Percentiles rank a stretch among this genome's conserved stretches.
These are phyloP conservation scores for Bombus sylvicola DNA, from an alignment of 1,140 invertebrate species.

Conservation along the genomic window DNA sequence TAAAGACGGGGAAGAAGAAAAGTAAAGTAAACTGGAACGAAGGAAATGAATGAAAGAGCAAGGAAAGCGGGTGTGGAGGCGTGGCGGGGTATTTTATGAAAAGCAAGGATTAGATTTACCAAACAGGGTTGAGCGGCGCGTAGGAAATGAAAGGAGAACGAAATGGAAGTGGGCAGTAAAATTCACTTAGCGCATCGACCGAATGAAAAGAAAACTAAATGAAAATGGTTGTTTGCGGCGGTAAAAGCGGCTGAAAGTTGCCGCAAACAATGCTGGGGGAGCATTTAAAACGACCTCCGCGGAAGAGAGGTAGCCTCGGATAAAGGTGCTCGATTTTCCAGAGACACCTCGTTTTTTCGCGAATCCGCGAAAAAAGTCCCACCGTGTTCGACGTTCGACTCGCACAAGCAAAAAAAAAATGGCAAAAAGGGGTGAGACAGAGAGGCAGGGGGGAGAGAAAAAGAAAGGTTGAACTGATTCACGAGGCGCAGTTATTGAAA, in stretches of 20 bases:
- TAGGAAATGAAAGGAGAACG: slow-evolving; percentile 40
- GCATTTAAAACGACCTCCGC: slow-evolving; percentile 34
- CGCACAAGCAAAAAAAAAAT: too few relatives aligned
- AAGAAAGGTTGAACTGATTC: background rate
- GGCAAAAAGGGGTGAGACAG: background rate
- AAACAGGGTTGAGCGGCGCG: slow-evolving; percentile 40
- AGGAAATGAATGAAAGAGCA: background rate
- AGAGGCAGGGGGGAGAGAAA: background rate
- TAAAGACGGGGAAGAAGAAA: background rate
- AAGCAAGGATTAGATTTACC: slow-evolving; percentile 54
- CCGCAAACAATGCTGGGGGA: slow-evolving; percentile 45
- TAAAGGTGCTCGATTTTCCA: slow-evolving; percentile 30
- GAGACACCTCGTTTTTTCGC: slow-evolving; percentile 18
- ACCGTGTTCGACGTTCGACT: background rate
- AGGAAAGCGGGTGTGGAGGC: background rate
- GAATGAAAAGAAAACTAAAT: slow-evolving; percentile 54
- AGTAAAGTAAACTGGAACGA: background rate
- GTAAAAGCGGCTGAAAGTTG: slow-evolving; percentile 58
- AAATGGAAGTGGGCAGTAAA: slow-evolving; percentile 43
- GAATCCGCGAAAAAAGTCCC: background rate
- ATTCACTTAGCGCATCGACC: slow-evolving; percentile 51
- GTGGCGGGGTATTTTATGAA: slow-evolving; percentile 23
- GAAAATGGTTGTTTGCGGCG: slow-evolving; percentile 53
- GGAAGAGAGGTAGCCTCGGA: slow-evolving; percentile 2
- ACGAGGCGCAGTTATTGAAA: slow-evolving; percentile 33